These are phyloP conservation scores for Oncorhynchus clarkii DNA, from an alignment of 2,113 vertebrate genomes.

Conservation along the genomic window DNA sequence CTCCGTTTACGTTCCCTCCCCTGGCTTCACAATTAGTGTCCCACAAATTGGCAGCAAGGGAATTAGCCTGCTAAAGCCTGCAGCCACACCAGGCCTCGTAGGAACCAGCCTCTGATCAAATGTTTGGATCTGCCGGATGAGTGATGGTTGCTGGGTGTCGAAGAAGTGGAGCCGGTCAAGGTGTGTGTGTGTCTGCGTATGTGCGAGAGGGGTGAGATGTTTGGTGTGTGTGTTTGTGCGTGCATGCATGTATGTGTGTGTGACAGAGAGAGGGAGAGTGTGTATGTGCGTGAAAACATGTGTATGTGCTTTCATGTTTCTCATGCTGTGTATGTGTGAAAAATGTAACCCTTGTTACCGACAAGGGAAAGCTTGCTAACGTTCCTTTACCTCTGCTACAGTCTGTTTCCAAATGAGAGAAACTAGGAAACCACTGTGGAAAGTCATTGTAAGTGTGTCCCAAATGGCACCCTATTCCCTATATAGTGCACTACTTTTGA, in stretches of 20 bases:
- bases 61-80: constrained; percentile 31
- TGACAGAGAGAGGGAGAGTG: neutral
- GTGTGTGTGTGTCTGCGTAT: neutral
- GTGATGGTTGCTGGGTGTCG: constrained; percentile 41
- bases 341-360: too few species aligned
- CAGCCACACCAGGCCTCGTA: constrained; percentile 8
- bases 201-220: neutral
- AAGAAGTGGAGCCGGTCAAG: neutral
- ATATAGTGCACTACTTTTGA: too few species aligned
- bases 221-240: neutral
- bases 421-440: too few species aligned
- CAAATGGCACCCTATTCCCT: too few species aligned
- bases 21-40: constrained; percentile 33
- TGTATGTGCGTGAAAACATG: too few species aligned
- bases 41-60: constrained; percentile 51
- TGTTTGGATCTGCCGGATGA: constrained; percentile 43
- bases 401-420: too few species aligned
- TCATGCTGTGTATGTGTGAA: too few species aligned
- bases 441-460: too few species aligned
- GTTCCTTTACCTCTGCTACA: too few species aligned
- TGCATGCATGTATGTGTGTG: neutral
- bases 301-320: too few species aligned
- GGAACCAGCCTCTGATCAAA: constrained; percentile 27
- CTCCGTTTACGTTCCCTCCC: constrained; percentile 47
- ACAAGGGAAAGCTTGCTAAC: too few species aligned